Percentiles rank a stretch among this genome's conserved stretches.
These are phyloP conservation scores for Tenualosa thibaudeaui DNA, from an alignment of 2,797 vertebrate genomes.

Conservation along the genomic window DNA sequence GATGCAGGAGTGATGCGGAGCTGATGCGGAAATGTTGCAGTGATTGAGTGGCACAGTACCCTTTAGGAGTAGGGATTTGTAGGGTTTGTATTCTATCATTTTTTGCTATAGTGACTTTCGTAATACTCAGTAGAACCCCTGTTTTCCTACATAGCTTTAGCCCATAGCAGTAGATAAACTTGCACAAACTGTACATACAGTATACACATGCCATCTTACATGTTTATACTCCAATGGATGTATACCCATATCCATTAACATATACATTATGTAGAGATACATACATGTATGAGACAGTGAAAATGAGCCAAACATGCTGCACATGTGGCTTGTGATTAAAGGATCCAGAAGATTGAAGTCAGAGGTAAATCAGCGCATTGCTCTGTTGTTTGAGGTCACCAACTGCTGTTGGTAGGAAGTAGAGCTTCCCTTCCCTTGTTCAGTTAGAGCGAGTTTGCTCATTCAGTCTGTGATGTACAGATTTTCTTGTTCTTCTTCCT, in stretches of 20 bases:
- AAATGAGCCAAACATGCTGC: neutral
- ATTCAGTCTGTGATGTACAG: too few species aligned
- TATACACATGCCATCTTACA: neutral
- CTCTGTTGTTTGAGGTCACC: too few species aligned
- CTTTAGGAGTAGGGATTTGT: neutral
- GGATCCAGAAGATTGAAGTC: too few species aligned
- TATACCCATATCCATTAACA: neutral
- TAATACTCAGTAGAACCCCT: neutral
- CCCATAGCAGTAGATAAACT: too few species aligned
- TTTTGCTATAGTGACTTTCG: neutral
- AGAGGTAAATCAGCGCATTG: too few species aligned
- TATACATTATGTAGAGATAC: slow-evolving; percentile 13
- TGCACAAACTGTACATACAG: neutral
- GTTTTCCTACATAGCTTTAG: neutral
- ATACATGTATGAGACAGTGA: neutral
- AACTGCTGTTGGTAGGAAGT: too few species aligned
- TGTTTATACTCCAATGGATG: neutral
- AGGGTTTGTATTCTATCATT: neutral
- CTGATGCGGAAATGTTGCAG: neutral
- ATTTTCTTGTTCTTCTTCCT: too few species aligned
- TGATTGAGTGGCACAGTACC: slow-evolving; percentile 1
- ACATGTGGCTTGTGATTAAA: slow-evolving; percentile 6
- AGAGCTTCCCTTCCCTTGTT: too few species aligned
- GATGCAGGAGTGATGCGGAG: neutral
- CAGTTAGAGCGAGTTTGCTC: too few species aligned